Base-by-base conservation (phyloP, 2,888 invertebrate species). In the Lobophora halterata region DNA sequence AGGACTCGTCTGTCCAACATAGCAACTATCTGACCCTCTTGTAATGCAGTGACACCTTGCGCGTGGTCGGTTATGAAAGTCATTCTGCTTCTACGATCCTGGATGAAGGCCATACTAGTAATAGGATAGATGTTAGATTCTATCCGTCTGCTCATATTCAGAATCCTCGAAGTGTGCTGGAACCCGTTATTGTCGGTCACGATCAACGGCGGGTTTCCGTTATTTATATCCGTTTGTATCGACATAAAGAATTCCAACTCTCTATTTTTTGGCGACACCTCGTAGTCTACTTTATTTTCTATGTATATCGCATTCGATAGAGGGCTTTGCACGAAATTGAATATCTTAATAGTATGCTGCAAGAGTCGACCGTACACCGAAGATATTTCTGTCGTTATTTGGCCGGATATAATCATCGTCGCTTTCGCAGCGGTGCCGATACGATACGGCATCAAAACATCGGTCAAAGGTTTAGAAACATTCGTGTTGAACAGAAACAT, bases 61-160 rank as follows among this genome's bases (percentile, higher is more conserved):
- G 97, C 95, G 64, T 97, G 97, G 44, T 95, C 94, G 0, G 96
- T 94, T 17, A 97, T 70, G 29, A 97, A 71, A 1, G 93, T 94
- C 8, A 97, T 66, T 8, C 98, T 79, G 39, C 88, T 79, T 47
- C 73, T 87, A 1, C 79, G 75, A 61, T 97, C 97, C 73, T 97
- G 93, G 49, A 97, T 92, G 68, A 91, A 97, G 1, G 94, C 93
- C 88, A 94, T 93, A 5, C 93, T 93, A 0, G 98, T 97, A 53
- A 97, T 94, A 0, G 99, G 99, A 71, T 95, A 99, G 71, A 97
- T 95, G 74, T 99, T 99, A 0, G 97, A 98, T 76, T 98, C 98
- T 28, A 96, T 90, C 1, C 93, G 93, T 50, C 95, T 93, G 39
- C 92, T 89, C 37, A 93, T 92, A 19, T 95, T 92, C 65, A 95